A percentile compares a stretch with the other conserved stretches of the same genome.
phyloP scores from a whole-genome alignment of 2,888 invertebrate species.

The Erebia epiphron region DNA sequence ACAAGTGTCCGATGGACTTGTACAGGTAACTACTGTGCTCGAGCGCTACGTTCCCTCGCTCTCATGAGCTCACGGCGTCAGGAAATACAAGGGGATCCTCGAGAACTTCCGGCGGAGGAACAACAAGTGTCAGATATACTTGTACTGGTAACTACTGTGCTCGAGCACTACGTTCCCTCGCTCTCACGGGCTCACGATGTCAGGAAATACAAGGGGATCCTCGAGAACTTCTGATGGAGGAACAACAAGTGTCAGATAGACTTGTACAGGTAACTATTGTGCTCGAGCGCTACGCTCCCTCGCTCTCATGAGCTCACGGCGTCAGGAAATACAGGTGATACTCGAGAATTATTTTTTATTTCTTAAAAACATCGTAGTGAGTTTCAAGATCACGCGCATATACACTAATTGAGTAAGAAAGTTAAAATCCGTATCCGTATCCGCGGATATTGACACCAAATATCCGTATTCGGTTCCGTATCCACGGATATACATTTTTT shows the following conservation, averaged over 20 bases:
- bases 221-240: background rate
- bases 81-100: slow-evolving; percentile 62
- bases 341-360: too few relatives aligned
- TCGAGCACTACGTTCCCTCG: too few relatives aligned
- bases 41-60: too few relatives aligned
- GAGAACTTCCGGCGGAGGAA: background rate
- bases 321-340: slow-evolving; percentile 68
- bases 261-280: slow-evolving; percentile 42
- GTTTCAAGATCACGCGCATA: too few relatives aligned
- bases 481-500: too few relatives aligned
- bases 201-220: slow-evolving; percentile 64
- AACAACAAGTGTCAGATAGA: slow-evolving; percentile 53
- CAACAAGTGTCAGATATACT: slow-evolving; percentile 55
- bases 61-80: slow-evolving; percentile 43
- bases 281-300: too few relatives aligned
- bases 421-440: too few relatives aligned
- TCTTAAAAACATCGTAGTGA: too few relatives aligned
- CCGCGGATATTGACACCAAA: too few relatives aligned
- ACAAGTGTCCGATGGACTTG: slow-evolving; percentile 59
- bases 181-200: slow-evolving; percentile 59
- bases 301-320: slow-evolving; percentile 53
- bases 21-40: background rate
- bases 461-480: too few relatives aligned
- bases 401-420: too few relatives aligned
- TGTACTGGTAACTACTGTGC: slow-evolving; percentile 36